Base-by-base conservation (phyloP, 2,888 invertebrate genomes). In the Cerceris rybyensis region DNA sequence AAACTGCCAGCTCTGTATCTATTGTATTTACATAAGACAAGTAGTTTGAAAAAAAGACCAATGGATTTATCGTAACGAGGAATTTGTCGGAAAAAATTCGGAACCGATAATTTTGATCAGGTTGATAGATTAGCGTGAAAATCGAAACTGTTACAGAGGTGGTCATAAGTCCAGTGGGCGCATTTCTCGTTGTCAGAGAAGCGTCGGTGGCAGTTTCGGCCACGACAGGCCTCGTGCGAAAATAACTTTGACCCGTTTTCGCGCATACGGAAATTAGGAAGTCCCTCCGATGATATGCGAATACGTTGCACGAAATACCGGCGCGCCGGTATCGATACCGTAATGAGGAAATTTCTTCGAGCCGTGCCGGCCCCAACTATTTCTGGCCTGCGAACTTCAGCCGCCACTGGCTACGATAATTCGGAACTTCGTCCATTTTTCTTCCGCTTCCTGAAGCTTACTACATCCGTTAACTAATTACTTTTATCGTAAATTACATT, bases 231-330 rank as follows among this genome's bases (percentile, higher is more conserved):
- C 82, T 81, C 70, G 81, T 59, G 84, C 86, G 77, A 86, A 87
- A 87, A 87, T 87, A 87, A 78, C 87, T 84, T 76, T 87, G 87
- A 87, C 87, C 87, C 75, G 80, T 83, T 87, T 87, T 82, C 81
- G 76, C 68, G 69, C 66, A 69, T 75, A 78, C 76, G 80, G 79
- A 86, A 82, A 86, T 81, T 82, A 78, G 84, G 78, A 86, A 80
- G 71, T 71, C n/a, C 17, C 49, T 54, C 52, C 17, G 66, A 66
- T 66, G 59, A 61, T 61, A 63, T 17, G 59, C 73, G 16, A 54
- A 43, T 17, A 42, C 54, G 16, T 17, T 43, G 55, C 65, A 11
- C 16, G 61, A 2, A 4, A 39, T 52, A 43, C 52, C 17, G 41
- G 17, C 68, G 58, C 17, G 41, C 28, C 68, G 58, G 60, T 52